These are phyloP conservation scores for Limnothrissa miodon DNA, from an alignment of 2,113 vertebrate genomes.

Conservation along the genomic window DNA sequence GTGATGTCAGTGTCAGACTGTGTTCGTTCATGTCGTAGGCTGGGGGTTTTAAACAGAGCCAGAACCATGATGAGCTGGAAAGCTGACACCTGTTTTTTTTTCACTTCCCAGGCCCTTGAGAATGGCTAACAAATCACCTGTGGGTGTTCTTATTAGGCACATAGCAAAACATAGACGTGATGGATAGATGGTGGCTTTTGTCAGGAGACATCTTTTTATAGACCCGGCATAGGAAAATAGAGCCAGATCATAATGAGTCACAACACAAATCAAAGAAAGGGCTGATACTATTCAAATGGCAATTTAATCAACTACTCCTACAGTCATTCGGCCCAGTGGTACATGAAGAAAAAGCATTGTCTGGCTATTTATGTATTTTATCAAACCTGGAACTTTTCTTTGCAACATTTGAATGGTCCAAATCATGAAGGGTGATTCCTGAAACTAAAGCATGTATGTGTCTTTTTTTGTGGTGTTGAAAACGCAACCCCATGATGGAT, in stretches of 20 bases:
- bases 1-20: constrained; percentile 49
- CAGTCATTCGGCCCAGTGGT: neutral
- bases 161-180: constrained; percentile 15
- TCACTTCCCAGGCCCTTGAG: constrained; percentile 32
- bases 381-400: neutral
- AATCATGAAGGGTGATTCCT: constrained; percentile 44
- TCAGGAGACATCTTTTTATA: constrained; percentile 15
- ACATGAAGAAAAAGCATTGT: neutral
- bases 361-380: neutral
- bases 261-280: neutral
- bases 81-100: constrained; percentile 52
- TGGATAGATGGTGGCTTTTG: neutral
- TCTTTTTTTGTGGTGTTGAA: constrained; percentile 40
- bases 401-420: neutral
- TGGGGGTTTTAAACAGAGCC: constrained; percentile 39
- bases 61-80: constrained; percentile 35
- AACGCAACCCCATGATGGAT: constrained; percentile 49
- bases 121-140: constrained; percentile 32
- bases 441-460: constrained; percentile 35
- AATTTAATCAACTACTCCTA: neutral
- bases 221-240: neutral
- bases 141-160: constrained; percentile 13
- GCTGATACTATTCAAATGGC: neutral
- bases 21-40: constrained; percentile 34
- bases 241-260: constrained; percentile 1